Conservation (phyloP, 2,888 invertebrate genomes). For the Bursaphelenchus okinawaensis region DNA sequence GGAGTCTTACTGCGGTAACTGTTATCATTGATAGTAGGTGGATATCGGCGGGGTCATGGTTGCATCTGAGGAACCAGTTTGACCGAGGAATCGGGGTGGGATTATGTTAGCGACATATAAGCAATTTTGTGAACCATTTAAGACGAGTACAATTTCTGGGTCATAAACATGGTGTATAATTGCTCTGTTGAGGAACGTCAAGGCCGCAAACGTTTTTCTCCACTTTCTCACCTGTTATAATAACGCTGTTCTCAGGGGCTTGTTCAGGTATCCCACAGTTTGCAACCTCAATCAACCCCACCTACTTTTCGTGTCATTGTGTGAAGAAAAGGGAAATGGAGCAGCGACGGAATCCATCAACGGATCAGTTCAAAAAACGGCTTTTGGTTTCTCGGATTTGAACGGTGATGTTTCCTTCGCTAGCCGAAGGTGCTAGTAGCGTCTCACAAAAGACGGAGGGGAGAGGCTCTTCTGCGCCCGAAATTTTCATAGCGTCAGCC, state of each 20-base stretch:
- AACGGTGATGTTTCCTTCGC: neutral
- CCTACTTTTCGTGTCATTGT: neutral
- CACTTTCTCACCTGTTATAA: neutral
- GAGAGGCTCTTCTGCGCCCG: neutral
- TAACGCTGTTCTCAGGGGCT: neutral
- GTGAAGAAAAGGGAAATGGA: neutral
- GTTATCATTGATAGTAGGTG: neutral
- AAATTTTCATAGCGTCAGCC: neutral
- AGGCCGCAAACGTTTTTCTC: neutral
- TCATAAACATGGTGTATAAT: neutral
- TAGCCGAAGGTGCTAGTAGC: neutral
- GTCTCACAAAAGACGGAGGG: neutral
- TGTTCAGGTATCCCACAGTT: neutral
- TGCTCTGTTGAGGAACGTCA: neutral
- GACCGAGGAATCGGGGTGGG: neutral
- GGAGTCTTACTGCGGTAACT: too few species aligned
- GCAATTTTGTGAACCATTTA: neutral
- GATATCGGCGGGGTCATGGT: neutral
- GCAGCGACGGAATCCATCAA: neutral
- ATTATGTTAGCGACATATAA: neutral
- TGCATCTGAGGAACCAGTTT: neutral
- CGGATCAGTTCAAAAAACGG: neutral
- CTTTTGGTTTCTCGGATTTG: neutral
- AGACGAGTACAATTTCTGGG: neutral
- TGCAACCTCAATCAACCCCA: neutral